A percentile compares a stretch with the other conserved stretches of the same genome.
phyloP scores from a whole-genome alignment of 2,113 vertebrate genomes.

The Oreochromis aureus region DNA sequence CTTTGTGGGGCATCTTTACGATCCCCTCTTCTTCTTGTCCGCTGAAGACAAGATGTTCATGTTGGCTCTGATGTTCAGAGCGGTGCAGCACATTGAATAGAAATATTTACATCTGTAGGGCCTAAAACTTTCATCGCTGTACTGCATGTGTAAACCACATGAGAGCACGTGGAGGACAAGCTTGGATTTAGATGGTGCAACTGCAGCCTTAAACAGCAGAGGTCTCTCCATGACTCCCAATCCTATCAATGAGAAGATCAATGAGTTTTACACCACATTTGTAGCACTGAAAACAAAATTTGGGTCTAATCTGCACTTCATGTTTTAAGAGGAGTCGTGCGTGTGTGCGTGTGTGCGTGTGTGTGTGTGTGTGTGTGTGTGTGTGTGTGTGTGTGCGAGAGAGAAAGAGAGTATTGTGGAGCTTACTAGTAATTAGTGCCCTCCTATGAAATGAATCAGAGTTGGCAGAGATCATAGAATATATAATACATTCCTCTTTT shows the following conservation, averaged over 20 bases:
- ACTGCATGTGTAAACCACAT: not conserved
- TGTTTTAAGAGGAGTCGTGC: not conserved
- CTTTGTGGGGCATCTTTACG: not conserved
- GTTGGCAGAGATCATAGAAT: not conserved
- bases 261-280: not conserved
- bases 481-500: not conserved
- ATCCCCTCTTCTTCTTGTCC: not conserved
- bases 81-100: not conserved
- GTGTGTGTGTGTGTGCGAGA: too few species aligned
- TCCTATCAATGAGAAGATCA: not conserved
- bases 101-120: not conserved
- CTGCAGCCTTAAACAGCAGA: conserved; percentile 29
- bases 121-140: not conserved
- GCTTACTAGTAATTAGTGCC: not conserved
- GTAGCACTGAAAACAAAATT: not conserved
- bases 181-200: not conserved
- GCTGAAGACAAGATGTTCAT: not conserved
- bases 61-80: not conserved
- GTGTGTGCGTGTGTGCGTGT: too few species aligned
- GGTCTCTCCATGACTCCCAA: conserved; percentile 2
- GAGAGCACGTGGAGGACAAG: not conserved
- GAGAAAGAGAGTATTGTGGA: not conserved
- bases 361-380: not conserved
- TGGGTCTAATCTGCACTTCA: not conserved
- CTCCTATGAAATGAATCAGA: not conserved